These are phyloP conservation scores for Catocala nupta DNA, from an alignment of 2,888 invertebrate species.

Conservation along the genomic window DNA sequence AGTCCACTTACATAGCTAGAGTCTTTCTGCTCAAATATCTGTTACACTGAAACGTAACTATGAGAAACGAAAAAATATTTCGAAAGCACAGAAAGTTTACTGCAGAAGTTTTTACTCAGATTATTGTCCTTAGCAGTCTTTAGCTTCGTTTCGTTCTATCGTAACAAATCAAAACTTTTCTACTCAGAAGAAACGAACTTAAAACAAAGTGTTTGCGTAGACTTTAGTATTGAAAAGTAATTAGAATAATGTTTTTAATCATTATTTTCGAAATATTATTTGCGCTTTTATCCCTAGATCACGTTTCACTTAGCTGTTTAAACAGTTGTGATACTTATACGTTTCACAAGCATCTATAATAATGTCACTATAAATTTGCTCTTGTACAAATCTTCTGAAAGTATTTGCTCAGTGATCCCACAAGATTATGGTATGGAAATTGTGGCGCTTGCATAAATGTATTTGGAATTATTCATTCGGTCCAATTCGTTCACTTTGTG, in stretches of 20 bases:
- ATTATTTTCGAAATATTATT: constrained; percentile 14
- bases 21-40: too few relatives aligned
- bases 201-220: constrained; percentile 27
- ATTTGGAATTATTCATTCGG: constrained; percentile 73
- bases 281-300: constrained; percentile 13
- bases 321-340: constrained; percentile 28
- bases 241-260: constrained; percentile 19
- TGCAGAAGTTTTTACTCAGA: constrained; percentile 59
- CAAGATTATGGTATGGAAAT: constrained; percentile 56
- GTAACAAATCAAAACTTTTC: constrained; percentile 68
- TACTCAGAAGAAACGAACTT: constrained; percentile 47
- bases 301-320: constrained; percentile 27
- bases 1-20: too few relatives aligned
- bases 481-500: constrained; percentile 68
- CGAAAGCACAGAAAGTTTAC: constrained; percentile 56
- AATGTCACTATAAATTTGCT: constrained; percentile 27
- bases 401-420: constrained; percentile 50
- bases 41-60: too few relatives aligned
- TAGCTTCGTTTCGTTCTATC: constrained; percentile 42
- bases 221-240: constrained; percentile 24
- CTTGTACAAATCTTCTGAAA: constrained; percentile 44
- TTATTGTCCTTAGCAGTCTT: constrained; percentile 58
- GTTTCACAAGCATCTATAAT: constrained; percentile 28
- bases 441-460: constrained; percentile 62
- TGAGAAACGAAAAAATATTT: not conserved